These are phyloP conservation scores for Gadus macrocephalus DNA, from an alignment of 2,113 vertebrate species.

Conservation along the genomic window DNA sequence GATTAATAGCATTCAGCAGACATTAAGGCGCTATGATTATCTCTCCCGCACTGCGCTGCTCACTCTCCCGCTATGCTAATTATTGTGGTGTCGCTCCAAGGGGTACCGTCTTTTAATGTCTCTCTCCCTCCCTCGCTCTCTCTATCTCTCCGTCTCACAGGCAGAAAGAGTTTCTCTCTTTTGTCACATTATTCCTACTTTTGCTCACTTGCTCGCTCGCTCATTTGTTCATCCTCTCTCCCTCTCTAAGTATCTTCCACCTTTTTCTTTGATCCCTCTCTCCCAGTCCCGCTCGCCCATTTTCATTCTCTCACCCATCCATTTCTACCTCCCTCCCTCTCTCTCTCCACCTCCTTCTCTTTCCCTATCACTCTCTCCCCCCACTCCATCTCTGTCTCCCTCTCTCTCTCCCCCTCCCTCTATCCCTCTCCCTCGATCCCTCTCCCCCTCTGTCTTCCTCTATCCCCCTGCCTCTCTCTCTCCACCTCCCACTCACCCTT, in stretches of 20 bases:
- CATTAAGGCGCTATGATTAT: slow-evolving; percentile 71
- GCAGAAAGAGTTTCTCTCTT: too few relatives aligned
- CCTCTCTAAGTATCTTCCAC: too few relatives aligned
- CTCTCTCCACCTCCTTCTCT: slow-evolving; percentile 15
- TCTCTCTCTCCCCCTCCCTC: neutral
- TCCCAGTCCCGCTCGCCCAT: neutral
- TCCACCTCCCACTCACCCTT: neutral
- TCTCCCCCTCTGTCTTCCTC: neutral
- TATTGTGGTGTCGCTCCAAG: slow-evolving; percentile 66
- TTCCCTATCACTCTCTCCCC: slow-evolving; percentile 5
- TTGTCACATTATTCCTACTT: too few relatives aligned
- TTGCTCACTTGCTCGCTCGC: too few relatives aligned
- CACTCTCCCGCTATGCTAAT: slow-evolving; percentile 65
- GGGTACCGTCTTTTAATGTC: slow-evolving; percentile 29
- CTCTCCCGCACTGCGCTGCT: slow-evolving; percentile 53
- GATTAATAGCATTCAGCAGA: slow-evolving; percentile 73
- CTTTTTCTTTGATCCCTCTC: slow-evolving; percentile 21
- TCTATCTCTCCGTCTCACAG: neutral
- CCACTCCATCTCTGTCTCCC: slow-evolving; percentile 22
- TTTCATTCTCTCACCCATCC: neutral
- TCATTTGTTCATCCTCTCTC: too few relatives aligned
- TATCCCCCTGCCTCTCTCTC: neutral
- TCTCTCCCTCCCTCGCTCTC: slow-evolving; percentile 25
- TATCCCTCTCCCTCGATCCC: slow-evolving; percentile 17
- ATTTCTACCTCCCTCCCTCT: neutral